Conservation (phyloP, 2,113 vertebrate genomes). For the Cochlearius cochlearius region DNA sequence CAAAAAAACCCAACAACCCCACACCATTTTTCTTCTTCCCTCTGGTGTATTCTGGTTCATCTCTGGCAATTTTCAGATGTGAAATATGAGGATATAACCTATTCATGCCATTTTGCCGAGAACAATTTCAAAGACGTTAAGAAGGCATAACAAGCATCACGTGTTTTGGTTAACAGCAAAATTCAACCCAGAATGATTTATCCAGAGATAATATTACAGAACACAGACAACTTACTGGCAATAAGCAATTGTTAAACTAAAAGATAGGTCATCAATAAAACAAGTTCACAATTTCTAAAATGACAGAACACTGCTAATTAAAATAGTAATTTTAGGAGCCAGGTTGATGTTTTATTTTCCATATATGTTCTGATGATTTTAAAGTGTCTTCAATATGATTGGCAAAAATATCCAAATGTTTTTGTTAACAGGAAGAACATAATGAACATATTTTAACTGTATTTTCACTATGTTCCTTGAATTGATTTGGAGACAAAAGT, state of each 20-base stretch:
- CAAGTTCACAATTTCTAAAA: background rate
- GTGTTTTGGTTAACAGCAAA: background rate
- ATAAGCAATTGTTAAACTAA: background rate
- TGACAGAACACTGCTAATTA: background rate
- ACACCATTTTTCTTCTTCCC: background rate
- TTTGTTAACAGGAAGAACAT: background rate
- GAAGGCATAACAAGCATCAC: background rate
- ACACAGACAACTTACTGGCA: background rate
- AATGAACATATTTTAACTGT: background rate
- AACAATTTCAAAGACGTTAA: background rate
- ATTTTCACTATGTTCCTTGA: background rate
- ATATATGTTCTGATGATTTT: background rate
- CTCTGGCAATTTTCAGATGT: background rate
- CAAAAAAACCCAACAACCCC: background rate
- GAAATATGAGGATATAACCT: background rate
- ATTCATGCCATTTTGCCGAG: background rate
- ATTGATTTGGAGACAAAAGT: background rate
- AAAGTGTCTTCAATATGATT: background rate
- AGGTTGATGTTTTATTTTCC: background rate
- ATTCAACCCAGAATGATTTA: background rate
- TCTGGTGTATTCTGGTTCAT: background rate
- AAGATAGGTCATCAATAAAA: background rate
- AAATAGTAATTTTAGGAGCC: background rate
- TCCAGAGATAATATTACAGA: background rate
- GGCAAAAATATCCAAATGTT: background rate